These are phyloP conservation scores for Turritopsis dohrnii DNA, from an alignment of 30 jellyfish, hydroid and myxozoan genomes.

Conservation along the genomic window DNA sequence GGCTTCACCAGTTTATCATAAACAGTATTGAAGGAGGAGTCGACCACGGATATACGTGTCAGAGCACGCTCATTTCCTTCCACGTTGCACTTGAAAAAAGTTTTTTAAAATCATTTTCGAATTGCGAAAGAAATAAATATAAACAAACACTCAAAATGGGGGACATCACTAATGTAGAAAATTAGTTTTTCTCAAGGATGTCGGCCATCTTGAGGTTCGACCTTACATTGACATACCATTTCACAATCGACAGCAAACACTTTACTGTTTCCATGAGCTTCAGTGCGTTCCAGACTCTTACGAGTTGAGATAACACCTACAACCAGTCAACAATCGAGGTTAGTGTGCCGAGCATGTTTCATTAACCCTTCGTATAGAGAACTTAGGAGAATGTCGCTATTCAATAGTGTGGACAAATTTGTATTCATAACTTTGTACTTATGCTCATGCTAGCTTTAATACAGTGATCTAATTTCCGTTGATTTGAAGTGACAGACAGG, in stretches of 20 bases:
- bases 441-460: too few species aligned
- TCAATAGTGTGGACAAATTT: too few species aligned
- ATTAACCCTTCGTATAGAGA: too few species aligned
- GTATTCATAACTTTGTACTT: too few species aligned
- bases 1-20: conserved; percentile 84
- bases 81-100: conserved; percentile 46
- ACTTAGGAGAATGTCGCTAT: too few species aligned
- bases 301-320: conserved; percentile 40
- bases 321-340: not conserved
- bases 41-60: conserved; percentile 69
- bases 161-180: too few species aligned
- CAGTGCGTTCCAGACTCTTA: conserved; percentile 10
- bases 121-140: not conserved
- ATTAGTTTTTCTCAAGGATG: too few species aligned
- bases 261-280: conserved; percentile 23
- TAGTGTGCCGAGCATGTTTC: too few species aligned
- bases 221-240: conserved; percentile 57
- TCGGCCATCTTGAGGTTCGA: too few species aligned
- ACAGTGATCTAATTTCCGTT: too few species aligned
- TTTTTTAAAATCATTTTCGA: not conserved
- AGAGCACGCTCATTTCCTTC: conserved; percentile 45
- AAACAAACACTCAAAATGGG: not conserved
- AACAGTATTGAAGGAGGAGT: conserved; percentile 48
- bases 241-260: conserved; percentile 86
- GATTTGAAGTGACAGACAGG: too few species aligned